Evolutionary conservation across 1,140 invertebrate genomes (phyloP), one percentile per base, ranked within the genome.

Genomic region (Listronotus oregonensis): DNA sequence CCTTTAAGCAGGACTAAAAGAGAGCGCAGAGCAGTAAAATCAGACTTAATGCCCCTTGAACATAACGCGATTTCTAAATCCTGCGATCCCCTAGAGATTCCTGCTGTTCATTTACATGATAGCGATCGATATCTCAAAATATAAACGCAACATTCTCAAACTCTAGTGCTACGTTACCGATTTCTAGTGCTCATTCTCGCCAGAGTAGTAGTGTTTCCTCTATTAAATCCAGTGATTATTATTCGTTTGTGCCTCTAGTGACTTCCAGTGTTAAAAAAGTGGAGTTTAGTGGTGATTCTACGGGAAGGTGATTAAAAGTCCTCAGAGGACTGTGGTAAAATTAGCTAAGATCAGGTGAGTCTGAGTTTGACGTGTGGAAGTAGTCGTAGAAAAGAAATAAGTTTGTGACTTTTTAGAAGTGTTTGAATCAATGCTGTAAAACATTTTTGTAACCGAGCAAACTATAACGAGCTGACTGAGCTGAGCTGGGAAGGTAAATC

Each of bases 261-360:
- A 42, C 52, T 11, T 47, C 52, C 12, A 51, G 17, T 17, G 64
- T 34, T 10, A 72, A 69, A 52, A 71, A 55, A 52, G 59, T 67
- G 34, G 68, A 69, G 5, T 73, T 71, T 59, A 68, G 27, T 40
- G 63, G 61, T 21, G 63, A 68, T 27, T 60, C 44, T 6, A 49
- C 63, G n/a, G 66, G 67, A 56, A 69, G 42, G 61, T 76, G 42
- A 57, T 73, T 43, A 78, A 77, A 61, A 74, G 66, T 56, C 77
- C 77, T 0, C 70, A 73, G 11, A 67, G 77, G 52, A 71, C 75
- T 8, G 71, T 78, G 10, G 70, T 78, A 15, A 77, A 78, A 66
- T 54, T 77, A 44, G 77, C 77, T 17, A 77, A 75, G 72, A 74
- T 77, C 60, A 78, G 77, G 77, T 78, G 52, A 66, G 73, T 71